A percentile compares a stretch with the other conserved stretches of the same genome.
Evolutionary conservation across 1,140 invertebrate species (phyloP).

Genomic region (Bombus superbus): DNA sequence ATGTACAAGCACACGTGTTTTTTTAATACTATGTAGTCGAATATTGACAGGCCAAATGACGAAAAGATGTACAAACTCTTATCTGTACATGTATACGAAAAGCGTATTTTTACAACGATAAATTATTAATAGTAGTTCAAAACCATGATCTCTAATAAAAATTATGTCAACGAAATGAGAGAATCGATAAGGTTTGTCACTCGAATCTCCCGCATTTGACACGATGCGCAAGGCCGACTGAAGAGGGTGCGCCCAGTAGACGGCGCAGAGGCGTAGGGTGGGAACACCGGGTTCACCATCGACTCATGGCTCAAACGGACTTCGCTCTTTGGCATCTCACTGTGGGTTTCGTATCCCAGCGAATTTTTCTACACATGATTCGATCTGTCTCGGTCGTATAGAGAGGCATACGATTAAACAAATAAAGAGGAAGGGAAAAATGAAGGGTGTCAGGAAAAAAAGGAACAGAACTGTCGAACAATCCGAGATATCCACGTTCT

Average conservation of each 20-base stretch:
- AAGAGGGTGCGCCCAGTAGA: neutral
- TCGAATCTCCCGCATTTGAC: neutral
- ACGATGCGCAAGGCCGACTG: neutral
- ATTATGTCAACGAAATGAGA: neutral
- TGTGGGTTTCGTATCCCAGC: constrained; percentile 25
- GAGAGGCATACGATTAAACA: constrained; percentile 8
- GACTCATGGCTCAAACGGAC: neutral
- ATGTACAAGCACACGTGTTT: neutral
- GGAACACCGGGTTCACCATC: neutral
- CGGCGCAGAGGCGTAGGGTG: neutral
- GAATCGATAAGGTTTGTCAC: neutral
- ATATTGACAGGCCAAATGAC: no score
- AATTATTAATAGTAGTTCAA: no score
- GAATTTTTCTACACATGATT: constrained; percentile 38
- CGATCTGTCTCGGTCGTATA: constrained; percentile 14
- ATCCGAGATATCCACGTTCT: neutral
- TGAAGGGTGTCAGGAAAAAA: constrained; percentile 63
- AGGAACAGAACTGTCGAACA: constrained; percentile 45
- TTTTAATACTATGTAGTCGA: no score
- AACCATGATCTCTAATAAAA: neutral
- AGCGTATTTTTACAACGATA: no score
- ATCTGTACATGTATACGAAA: no score
- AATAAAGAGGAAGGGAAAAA: constrained; percentile 50
- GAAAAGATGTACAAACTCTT: no score
- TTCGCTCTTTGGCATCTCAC: neutral